Base-by-base conservation (phyloP, 1,140 invertebrate species). In the Listronotus oregonensis region DNA sequence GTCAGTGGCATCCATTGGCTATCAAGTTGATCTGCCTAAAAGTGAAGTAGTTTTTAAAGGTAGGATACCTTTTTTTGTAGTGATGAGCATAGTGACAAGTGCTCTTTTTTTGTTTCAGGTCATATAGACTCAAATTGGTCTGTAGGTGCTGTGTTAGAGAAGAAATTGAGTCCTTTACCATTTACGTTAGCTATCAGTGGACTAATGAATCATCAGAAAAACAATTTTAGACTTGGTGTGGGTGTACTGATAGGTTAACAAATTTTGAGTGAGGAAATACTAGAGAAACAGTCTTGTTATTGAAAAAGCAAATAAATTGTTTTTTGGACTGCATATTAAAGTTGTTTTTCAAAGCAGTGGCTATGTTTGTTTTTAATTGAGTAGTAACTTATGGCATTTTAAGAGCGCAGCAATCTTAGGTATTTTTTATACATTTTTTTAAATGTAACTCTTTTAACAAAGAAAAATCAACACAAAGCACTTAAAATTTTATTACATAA, bases 21-120 rank as follows among this genome's bases (percentile, higher is more conserved):
- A 99, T 81, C 96, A 99, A 82, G 86, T 97, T 56, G 97, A 98
- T 81, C 84, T 99, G 78, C 95, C 96, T 15, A 97, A 96, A 81
- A 95, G 95, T 47, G 95, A 97, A 80, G 84, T 97, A 68, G 87
- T 91, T 8, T 97, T 99, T 78, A 92, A 89, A 90, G 95, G 95
- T 95, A 80, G 69, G 34, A 50, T 39, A 40, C 12, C 34, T 32
- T 12, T 17, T 34, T 27, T 27, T 27, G 5, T 27, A n/a, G 1
- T 27, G 21, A 27, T 27, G 21, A 27, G 21, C 21, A 27, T 27
- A 27, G 5, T 27, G 2, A 27, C 5, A 27, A 27, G 21, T 27
- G 5, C 2, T 32, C 18, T 39, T 31, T 37, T 50, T 14, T 3
- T 21, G 5, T 83, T 85, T 18, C 78, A 94, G 93, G 94, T 73